phyloP scores from a whole-genome alignment of 1,140 invertebrate species.

The Drosophila dunni region DNA sequence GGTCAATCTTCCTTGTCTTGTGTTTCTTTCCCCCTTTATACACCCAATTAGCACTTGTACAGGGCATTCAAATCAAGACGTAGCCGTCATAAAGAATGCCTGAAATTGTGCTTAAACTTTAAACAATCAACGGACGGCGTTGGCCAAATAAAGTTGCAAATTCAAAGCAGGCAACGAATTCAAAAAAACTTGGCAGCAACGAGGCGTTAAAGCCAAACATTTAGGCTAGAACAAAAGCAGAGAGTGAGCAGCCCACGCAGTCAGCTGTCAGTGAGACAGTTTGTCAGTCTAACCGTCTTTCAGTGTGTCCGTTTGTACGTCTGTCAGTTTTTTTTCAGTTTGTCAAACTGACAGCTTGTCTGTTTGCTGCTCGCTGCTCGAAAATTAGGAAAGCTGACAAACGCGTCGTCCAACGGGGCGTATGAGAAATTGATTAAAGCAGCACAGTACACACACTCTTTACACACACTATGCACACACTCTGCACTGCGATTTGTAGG shows the following conservation, averaged over 20 bases:
- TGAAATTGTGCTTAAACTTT: constrained; percentile 46
- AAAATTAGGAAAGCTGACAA: constrained; percentile 71
- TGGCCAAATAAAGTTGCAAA: constrained; percentile 75
- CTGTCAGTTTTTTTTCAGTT: constrained; percentile 48
- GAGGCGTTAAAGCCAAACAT: constrained; percentile 65
- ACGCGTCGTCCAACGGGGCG: constrained; percentile 51
- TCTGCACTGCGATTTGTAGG: constrained; percentile 30
- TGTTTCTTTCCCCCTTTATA: neutral
- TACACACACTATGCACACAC: neutral
- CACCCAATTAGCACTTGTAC: neutral
- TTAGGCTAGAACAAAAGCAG: constrained; percentile 69
- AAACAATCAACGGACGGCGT: constrained; percentile 59
- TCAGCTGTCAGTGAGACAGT: constrained; percentile 48
- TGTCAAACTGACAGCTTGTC: constrained; percentile 55
- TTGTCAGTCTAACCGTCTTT: constrained; percentile 47
- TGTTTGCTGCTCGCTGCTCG: constrained; percentile 27
- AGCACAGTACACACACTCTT: constrained; percentile 20
- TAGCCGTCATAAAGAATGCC: constrained; percentile 66
- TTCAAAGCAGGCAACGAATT: constrained; percentile 47
- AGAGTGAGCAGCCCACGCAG: constrained; percentile 56
- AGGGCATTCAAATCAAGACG: constrained; percentile 42
- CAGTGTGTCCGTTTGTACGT: constrained; percentile 49
- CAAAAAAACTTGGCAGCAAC: constrained; percentile 40
- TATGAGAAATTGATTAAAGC: constrained; percentile 66
- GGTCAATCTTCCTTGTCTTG: no score